phyloP scores from a whole-genome alignment of 2,113 vertebrate species.

The Aviceda subcristata region DNA sequence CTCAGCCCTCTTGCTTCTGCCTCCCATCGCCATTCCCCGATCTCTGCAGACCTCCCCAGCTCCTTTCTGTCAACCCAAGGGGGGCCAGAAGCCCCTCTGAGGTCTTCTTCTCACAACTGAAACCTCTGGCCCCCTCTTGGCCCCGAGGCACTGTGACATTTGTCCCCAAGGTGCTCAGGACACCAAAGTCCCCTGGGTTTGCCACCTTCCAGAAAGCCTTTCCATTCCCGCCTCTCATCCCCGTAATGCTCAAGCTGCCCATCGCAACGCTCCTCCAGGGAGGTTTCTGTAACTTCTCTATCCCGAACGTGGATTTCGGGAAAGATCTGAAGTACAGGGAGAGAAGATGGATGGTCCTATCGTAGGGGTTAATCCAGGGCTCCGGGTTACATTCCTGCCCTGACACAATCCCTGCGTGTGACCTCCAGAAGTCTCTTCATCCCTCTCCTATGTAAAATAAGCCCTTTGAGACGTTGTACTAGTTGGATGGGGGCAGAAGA shows the following conservation, averaged over 20 bases:
- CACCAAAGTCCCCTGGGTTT: background rate
- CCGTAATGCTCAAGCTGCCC: background rate
- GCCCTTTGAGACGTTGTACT: background rate
- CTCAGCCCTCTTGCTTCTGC: background rate
- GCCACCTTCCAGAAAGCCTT: background rate
- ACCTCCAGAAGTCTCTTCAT: background rate
- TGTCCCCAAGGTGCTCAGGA: background rate
- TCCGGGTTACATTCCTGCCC: background rate
- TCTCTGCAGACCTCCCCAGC: background rate
- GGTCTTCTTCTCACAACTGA: background rate
- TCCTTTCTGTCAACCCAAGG: background rate
- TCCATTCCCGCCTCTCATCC: background rate
- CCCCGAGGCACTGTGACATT: accelerated
- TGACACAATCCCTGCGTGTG: background rate
- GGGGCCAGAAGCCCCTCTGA: background rate
- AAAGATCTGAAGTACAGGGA: background rate
- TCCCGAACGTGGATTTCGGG: accelerated
- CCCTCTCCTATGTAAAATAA: background rate
- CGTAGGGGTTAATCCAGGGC: background rate
- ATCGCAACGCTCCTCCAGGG: accelerated
- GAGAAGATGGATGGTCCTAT: background rate
- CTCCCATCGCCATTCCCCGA: background rate
- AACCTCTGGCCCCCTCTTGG: background rate
- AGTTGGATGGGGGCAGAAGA: background rate
- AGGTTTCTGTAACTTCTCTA: background rate